Conservation (phyloP, 2,113 vertebrate species). For the Orthonyx spaldingii region DNA sequence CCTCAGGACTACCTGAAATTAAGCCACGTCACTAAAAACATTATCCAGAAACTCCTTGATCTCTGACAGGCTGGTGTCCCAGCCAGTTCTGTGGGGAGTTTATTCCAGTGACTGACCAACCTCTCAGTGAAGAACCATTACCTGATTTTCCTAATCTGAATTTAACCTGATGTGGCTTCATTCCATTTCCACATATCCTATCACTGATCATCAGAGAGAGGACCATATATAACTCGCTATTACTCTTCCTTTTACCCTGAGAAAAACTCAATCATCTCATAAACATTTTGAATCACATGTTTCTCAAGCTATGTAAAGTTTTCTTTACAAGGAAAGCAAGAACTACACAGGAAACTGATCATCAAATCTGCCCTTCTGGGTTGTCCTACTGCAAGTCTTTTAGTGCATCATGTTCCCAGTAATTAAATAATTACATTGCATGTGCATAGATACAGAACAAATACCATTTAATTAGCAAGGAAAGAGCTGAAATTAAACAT, state of each 20-base stretch:
- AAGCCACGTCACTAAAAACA: background rate
- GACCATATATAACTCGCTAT: background rate
- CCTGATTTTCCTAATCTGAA: background rate
- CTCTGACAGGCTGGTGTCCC: background rate
- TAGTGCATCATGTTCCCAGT: background rate
- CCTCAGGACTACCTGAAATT: background rate
- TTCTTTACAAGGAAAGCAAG: background rate
- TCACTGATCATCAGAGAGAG: background rate
- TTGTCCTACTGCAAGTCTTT: background rate
- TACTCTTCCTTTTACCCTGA: background rate
- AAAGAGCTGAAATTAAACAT: background rate
- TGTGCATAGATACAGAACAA: background rate
- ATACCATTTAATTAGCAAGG: background rate
- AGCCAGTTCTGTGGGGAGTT: background rate
- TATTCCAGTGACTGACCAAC: background rate
- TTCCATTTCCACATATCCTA: background rate
- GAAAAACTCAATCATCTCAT: background rate
- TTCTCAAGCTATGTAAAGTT: background rate
- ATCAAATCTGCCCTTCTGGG: background rate
- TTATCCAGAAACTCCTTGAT: background rate
- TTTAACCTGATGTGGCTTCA: background rate
- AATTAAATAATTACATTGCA: background rate
- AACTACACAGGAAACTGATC: background rate
- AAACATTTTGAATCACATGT: background rate
- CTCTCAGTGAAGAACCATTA: background rate